Evolutionary conservation across 2,888 invertebrate species (phyloP).

Genomic region (Microplitis manilae): DNA sequence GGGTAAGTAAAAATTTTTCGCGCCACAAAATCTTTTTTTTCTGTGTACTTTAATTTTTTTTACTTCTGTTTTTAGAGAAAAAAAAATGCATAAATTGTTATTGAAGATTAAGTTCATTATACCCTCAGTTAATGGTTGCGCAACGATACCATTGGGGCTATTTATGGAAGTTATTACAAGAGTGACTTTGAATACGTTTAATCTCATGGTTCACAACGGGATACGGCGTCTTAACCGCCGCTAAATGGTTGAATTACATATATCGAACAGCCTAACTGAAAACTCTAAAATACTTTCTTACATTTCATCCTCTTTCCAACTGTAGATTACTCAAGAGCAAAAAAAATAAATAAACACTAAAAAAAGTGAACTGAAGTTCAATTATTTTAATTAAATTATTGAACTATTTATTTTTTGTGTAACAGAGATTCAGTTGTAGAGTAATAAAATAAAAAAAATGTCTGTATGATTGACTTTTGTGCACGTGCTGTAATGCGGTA

Average conservation of each 20-base stretch:
- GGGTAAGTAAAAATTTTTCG: no score
- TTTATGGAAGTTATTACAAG: conserved; percentile 63
- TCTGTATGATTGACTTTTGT: conserved; percentile 19
- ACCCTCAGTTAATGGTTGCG: conserved; percentile 43
- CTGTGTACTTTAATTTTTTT: background rate
- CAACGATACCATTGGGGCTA: conserved; percentile 57
- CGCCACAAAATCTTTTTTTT: no score
- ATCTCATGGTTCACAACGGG: conserved; percentile 64
- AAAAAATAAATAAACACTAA: background rate
- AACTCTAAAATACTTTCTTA: conserved; percentile 26
- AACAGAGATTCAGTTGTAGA: background rate
- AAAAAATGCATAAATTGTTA: conserved; percentile 12
- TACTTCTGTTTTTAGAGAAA: background rate
- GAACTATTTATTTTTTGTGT: background rate
- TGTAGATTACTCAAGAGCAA: background rate
- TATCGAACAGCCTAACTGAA: conserved; percentile 45
- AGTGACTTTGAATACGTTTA: conserved; percentile 67
- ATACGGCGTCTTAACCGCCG: conserved; percentile 56
- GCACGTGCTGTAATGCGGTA: conserved; percentile 34
- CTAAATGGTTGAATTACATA: conserved; percentile 63
- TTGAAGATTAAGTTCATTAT: conserved; percentile 41
- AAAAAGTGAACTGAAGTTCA: background rate
- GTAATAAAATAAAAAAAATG: conserved; percentile 1
- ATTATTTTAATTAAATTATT: background rate
- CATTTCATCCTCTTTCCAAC: conserved; percentile 12